Base-by-base conservation (phyloP, 2,113 vertebrate species). In the Melanostigma gelatinosum region DNA sequence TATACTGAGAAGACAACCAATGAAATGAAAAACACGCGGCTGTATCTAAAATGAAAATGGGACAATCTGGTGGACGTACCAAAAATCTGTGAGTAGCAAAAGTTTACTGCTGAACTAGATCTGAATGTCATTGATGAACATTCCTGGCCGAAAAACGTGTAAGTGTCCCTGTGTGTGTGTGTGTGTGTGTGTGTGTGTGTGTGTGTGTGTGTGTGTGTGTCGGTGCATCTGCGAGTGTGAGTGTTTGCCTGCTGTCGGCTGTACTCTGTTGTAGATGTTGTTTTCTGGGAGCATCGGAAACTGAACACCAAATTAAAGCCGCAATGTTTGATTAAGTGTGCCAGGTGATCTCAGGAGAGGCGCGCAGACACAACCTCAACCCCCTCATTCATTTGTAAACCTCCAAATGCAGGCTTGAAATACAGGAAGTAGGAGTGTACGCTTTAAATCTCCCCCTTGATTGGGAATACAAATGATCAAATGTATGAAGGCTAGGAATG, bases 321-420 rank as follows among this genome's bases (percentile, higher is more conserved):
- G 84, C 82, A 9, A 88, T 90, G 91, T 93, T 94, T 93, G 91
- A 94, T 93, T 93, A 91, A 86, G 87, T 81, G 90, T 91, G 92
- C 92, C 91, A 92, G 92, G 93, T 93, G 93, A 94, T 94, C 93
- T 94, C 91, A 84, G 91, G 93, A 93, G 93, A 93, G 88, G 86
- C 63, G 46, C 64, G 69, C 85, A 92, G 87, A 93, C 89, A 88
- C 91, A 89, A 85, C 78, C 91, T 90, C 83, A 91, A 86, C 89
- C 91, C 91, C 91, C 91, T 92, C 87, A 85, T 93, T 92, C 92
- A 93, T 94, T 93, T 93, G 91, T 93, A 91, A 91, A 90, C 90
- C 87, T 94, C 90, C 92, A 86, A 89, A 89, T 85, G 86, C 71
- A 69, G 82, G 87, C 89, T 91, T 93, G 89, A 93, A 91, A 93